Evolutionary conservation across 2,797 vertebrate species (phyloP), one percentile per base, ranked within the genome.

Genomic region (Nyctalus aviator): DNA sequence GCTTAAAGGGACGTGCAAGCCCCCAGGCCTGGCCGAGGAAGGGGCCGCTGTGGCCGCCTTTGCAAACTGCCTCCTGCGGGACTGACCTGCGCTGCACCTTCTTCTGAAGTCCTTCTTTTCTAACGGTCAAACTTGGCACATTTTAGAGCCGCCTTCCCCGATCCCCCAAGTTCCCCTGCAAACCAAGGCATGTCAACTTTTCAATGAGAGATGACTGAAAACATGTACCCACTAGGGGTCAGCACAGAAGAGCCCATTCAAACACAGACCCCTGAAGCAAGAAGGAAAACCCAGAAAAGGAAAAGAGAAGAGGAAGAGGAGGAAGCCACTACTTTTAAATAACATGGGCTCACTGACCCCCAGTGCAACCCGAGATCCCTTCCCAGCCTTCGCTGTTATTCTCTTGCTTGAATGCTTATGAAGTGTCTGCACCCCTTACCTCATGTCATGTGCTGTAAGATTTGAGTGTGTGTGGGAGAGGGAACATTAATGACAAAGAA

Each of bases 201-300:
- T 64, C 88, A 35, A 48, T 41, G 62, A 69, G 17, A 94, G 23
- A 41, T 15, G 7, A 37, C 0, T 12, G n/a, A 82, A 81, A 68
- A 13, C 44, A 55, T 25, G 55, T 32, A 37, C 18, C 46, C 30
- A 84, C 32, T 69, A 90, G 27, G 32, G 53, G 76, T 77, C 84
- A 93, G 79, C 37, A 77, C 20, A 48, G 53, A 94, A 46, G 50
- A 81, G 21, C 23, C 44, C 8, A 15, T 44, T 77, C 68, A 53
- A 73, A 93, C 82, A n/a, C 32, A 37, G 9, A 13, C 44, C 35
- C 46, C 3, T 41, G 53, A 71, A 21, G 25, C 32, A 79, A 68
- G 41, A 15, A 55, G 75, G 50, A 41, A 59, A 82, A 71, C 7
- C 8, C 50, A 55, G 44, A 14, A 3, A 9, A 17, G 25, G 1